Evolutionary conservation across 1,140 invertebrate species (phyloP), one percentile per base, ranked within the genome.

Genomic region (Reticulitermes speratus): DNA sequence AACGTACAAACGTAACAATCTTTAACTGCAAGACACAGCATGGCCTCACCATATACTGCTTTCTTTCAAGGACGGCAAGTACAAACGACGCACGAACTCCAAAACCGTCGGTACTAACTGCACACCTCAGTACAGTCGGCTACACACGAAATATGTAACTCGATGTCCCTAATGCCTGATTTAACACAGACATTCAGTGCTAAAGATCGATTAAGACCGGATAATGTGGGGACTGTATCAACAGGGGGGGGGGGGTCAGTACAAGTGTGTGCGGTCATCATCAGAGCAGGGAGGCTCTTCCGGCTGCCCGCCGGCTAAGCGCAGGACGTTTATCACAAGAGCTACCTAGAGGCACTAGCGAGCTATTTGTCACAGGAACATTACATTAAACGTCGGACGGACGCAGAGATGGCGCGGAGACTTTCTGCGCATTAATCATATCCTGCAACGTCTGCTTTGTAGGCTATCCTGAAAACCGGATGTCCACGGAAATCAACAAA

Each of bases 301-400:
- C 44, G 83, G n/a, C 83, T 84, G 83, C 32, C 83, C 83, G 44
- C 83, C 48, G 83, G 83, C 32, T 84, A 84, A 84, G 83, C 48
- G 19, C 38, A 6, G n/a, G 44, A 44, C 83, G 83, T 84, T 84
- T 84, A 84, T 84, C 83, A 84, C 83, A 2, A 82, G 82, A 44
- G 83, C 83, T 25, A 44, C 65, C 25, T 75, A 75, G 65, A 75
- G 65, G 25, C n/a, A 75, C 3, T 30, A 32, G 83, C 44, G 38
- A 5, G 25, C 83, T 84, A 84, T 84, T 84, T 84, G 83, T 84
- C 83, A 84, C 83, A 8, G 32, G 38, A 84, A 84, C 83, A 84
- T 84, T 84, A 84, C 44, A 84, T 84, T 84, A 84, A 84, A 84
- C 83, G 48, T 7, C 83, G 48, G 9, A 12, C 83, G 48, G 83